A percentile compares a stretch with the other conserved stretches of the same genome.
These are phyloP conservation scores for Choloepus hoffmanni DNA, from an alignment of 2,113 vertebrate genomes.

Conservation along the genomic window DNA sequence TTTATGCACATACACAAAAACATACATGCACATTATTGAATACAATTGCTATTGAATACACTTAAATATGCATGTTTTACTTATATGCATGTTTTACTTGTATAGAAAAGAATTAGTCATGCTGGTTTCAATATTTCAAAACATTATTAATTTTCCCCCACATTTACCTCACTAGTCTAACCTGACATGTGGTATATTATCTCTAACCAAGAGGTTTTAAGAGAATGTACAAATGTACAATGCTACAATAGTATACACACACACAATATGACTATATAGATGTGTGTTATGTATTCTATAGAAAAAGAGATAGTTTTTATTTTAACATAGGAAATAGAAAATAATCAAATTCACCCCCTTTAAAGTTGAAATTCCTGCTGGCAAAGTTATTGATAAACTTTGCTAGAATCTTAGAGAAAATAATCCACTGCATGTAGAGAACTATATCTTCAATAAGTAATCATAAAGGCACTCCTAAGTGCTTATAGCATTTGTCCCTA, in stretches of 20 bases:
- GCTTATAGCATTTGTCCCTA: background rate
- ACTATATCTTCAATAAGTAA: background rate
- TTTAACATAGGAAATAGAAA: background rate
- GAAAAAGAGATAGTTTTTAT: background rate
- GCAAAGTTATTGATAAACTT: background rate
- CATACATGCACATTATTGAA: background rate
- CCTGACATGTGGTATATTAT: background rate
- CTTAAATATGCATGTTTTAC: background rate
- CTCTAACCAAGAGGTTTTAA: background rate
- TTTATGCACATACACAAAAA: background rate
- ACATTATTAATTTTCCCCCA: background rate
- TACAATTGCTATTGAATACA: background rate
- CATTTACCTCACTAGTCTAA: background rate
- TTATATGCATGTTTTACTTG: too few species aligned
- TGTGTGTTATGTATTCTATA: rapidly evolving
- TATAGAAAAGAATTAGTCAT: background rate
- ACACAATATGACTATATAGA: too few species aligned
- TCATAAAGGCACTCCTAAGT: rapidly evolving
- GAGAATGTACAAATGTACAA: background rate
- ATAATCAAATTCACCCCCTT: background rate
- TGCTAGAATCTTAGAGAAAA: background rate
- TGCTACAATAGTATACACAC: too few species aligned
- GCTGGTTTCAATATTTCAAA: background rate
- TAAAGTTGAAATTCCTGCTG: background rate
- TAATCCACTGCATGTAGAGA: background rate